Percentiles rank a stretch among this genome's conserved stretches.
Evolutionary conservation across 2,888 invertebrate genomes (phyloP).

Genomic region (Eupelmus urozonus): DNA sequence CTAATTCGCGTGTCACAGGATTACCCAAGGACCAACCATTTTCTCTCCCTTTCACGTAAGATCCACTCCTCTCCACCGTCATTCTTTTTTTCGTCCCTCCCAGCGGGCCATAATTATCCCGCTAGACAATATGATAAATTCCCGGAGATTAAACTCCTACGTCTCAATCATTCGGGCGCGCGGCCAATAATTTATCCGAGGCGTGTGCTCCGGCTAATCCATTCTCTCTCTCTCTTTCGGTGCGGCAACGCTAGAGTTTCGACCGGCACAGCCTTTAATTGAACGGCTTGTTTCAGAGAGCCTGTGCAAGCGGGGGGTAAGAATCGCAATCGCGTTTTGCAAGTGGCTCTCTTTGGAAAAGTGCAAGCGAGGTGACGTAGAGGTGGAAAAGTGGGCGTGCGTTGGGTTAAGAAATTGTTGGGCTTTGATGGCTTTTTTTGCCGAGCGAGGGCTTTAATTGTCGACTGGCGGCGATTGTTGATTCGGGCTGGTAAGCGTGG

Average conservation of each 20-base stretch:
- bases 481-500: too few species aligned
- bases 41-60: background rate
- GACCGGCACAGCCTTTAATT: conserved; percentile 22
- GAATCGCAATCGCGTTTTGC: background rate
- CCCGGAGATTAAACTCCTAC: conserved; percentile 36
- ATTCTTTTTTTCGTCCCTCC: background rate
- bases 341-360: background rate
- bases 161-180: conserved; percentile 21
- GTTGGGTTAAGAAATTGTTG: background rate
- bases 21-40: conserved; percentile 9
- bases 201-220: conserved; percentile 14
- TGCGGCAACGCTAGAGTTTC: conserved; percentile 7
- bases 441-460: background rate
- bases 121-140: conserved; percentile 25
- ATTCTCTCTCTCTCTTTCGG: background rate
- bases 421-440: background rate
- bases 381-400: background rate
- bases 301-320: background rate
- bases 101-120: conserved; percentile 16
- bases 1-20: conserved; percentile 2
- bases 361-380: background rate
- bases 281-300: conserved; percentile 26
- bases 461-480: too few species aligned
- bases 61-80: background rate
- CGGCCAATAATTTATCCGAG: conserved; percentile 32